A percentile compares a stretch with the other conserved stretches of the same genome.
Conservation (phyloP, 1,140 invertebrate species). For the Camponotus pennsylvanicus region DNA sequence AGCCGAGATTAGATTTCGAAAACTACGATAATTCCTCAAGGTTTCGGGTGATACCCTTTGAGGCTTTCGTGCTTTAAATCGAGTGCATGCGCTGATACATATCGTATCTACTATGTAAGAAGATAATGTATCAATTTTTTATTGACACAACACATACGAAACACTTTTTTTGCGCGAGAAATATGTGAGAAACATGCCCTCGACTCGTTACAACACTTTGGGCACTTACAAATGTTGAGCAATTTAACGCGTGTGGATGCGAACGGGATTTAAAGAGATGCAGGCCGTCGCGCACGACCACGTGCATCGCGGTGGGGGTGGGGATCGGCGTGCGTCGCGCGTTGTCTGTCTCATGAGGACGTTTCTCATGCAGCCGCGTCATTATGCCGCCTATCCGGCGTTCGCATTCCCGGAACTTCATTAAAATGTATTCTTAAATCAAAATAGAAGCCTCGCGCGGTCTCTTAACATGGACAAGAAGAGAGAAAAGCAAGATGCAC, state of each 20-base stretch:
- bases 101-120: too few species aligned
- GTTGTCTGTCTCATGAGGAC: slow-evolving; percentile 59
- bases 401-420: slow-evolving; percentile 69
- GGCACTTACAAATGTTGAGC: slow-evolving; percentile 8
- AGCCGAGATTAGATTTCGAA: neutral
- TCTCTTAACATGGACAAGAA: slow-evolving; percentile 37
- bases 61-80: neutral
- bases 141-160: too few species aligned
- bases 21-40: slow-evolving; percentile 30
- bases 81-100: neutral
- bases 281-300: slow-evolving; percentile 59
- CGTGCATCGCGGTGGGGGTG: slow-evolving; percentile 54
- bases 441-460: slow-evolving; percentile 55
- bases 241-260: slow-evolving; percentile 34
- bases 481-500: neutral
- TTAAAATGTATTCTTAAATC: slow-evolving; percentile 68
- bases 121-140: too few species aligned
- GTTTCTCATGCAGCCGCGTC: slow-evolving; percentile 48
- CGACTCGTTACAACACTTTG: too few species aligned
- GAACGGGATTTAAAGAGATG: slow-evolving; percentile 57
- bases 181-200: too few species aligned
- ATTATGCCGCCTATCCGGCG: slow-evolving; percentile 31
- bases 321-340: slow-evolving; percentile 73
- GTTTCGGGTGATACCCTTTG: neutral
- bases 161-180: neutral